These are phyloP conservation scores for Lonchura striata DNA, from an alignment of 2,113 vertebrate species.

Conservation along the genomic window DNA sequence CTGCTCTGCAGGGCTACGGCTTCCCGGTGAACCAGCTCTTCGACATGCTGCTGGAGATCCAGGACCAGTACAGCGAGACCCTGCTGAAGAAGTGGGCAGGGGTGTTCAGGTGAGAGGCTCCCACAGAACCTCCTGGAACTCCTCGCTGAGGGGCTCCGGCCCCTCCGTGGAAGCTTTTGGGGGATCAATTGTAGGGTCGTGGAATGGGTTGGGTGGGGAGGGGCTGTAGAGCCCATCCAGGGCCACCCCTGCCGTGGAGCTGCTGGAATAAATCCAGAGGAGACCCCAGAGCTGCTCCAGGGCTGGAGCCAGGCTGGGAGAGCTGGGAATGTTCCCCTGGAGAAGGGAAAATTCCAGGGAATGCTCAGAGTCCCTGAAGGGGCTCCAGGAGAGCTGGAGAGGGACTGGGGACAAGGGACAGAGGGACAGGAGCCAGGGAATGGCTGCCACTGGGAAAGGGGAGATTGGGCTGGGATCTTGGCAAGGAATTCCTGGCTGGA, in stretches of 20 bases:
- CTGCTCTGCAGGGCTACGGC: slow-evolving; percentile 83
- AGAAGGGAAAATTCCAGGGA: background rate
- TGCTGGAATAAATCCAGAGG: background rate
- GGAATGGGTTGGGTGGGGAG: too few relatives aligned
- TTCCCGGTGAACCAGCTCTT: slow-evolving; percentile 95
- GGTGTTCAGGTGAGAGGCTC: slow-evolving; percentile 85
- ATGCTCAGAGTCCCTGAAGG: rapidly evolving
- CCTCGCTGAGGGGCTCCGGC: background rate
- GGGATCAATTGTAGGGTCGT: rapidly evolving
- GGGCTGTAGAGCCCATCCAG: too few relatives aligned
- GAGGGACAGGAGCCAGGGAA: too few relatives aligned
- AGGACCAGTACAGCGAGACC: slow-evolving; percentile 95
- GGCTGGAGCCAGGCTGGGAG: background rate
- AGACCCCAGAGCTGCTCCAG: rapidly evolving
- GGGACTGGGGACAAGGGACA: too few relatives aligned
- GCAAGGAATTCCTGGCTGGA: too few relatives aligned
- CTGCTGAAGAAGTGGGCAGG: slow-evolving; percentile 92
- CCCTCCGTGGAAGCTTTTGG: too few relatives aligned
- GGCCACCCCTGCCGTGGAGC: background rate
- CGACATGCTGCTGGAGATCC: slow-evolving; percentile 95
- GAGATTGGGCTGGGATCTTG: too few relatives aligned
- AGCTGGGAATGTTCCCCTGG: background rate
- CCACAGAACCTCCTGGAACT: rapidly evolving
- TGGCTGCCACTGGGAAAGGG: too few relatives aligned
- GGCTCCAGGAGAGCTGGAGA: background rate